These are phyloP conservation scores for Eremobia ochroleuca DNA, from an alignment of 2,888 invertebrate genomes.

Conservation along the genomic window DNA sequence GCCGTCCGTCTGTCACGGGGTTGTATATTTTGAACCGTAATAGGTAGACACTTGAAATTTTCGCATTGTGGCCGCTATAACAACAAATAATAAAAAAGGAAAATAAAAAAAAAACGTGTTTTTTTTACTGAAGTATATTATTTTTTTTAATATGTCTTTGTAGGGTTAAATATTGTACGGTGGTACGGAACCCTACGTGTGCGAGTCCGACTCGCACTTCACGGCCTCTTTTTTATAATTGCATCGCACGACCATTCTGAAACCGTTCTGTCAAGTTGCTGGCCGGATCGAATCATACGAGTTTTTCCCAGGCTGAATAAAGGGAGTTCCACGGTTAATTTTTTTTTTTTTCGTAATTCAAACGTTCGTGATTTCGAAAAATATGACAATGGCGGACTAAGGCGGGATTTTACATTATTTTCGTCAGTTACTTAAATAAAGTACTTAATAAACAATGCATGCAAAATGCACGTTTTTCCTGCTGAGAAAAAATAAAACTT, in stretches of 20 bases:
- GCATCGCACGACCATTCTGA: slow-evolving; percentile 55
- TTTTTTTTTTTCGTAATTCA: slow-evolving; percentile 55
- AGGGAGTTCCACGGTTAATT: slow-evolving; percentile 42
- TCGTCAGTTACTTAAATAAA: slow-evolving; percentile 11
- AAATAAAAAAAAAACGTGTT: too few relatives aligned
- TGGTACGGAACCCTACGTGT: not conserved
- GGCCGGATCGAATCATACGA: slow-evolving; percentile 52
- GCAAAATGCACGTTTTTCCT: slow-evolving; percentile 15
- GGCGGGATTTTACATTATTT: slow-evolving; percentile 41
- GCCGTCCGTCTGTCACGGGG: not conserved
- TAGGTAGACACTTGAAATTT: not conserved
- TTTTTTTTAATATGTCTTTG: too few relatives aligned
- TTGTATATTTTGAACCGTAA: not conserved
- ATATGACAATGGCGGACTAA: slow-evolving; percentile 32
- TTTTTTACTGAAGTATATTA: too few relatives aligned
- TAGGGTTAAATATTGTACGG: not conserved
- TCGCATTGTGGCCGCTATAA: not conserved
- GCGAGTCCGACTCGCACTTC: not conserved
- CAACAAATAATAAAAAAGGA: not conserved
- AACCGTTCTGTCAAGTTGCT: slow-evolving; percentile 44
- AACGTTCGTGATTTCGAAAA: slow-evolving; percentile 55
- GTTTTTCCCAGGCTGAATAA: slow-evolving; percentile 60
- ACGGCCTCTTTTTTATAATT: slow-evolving; percentile 47
- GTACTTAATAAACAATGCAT: too few relatives aligned
- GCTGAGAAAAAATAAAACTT: slow-evolving; percentile 7